Evolutionary conservation across 2,888 invertebrate species (phyloP).

Genomic region (Drosophila merina): DNA sequence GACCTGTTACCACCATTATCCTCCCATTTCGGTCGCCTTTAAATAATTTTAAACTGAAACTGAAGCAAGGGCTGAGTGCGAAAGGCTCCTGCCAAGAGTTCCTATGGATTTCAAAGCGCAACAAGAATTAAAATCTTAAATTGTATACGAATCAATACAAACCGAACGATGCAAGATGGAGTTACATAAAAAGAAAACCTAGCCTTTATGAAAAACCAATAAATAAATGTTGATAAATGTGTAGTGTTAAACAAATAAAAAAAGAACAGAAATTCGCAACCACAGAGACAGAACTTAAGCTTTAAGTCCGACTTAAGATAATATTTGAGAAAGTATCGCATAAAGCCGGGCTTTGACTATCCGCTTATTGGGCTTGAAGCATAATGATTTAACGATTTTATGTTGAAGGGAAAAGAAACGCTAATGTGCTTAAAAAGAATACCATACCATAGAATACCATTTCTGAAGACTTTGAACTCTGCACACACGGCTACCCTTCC

Average conservation of each 20-base stretch:
- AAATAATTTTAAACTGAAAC: constrained; percentile 14
- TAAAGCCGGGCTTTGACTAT: not conserved
- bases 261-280: constrained; percentile 22
- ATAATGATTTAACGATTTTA: constrained; percentile 32
- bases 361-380: constrained; percentile 35
- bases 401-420: not conserved
- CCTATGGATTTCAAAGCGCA: constrained; percentile 58
- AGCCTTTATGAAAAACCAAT: constrained; percentile 51
- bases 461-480: constrained; percentile 8
- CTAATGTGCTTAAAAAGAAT: not conserved
- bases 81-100: constrained; percentile 57
- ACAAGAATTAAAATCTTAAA: constrained; percentile 30
- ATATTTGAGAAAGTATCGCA: not conserved
- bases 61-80: constrained; percentile 21
- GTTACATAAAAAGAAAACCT: constrained; percentile 32
- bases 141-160: constrained; percentile 60
- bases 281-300: constrained; percentile 52
- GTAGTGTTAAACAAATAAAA: constrained; percentile 69
- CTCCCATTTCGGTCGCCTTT: constrained; percentile 7
- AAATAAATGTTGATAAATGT: constrained; percentile 77
- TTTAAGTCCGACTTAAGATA: constrained; percentile 1
- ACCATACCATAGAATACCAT: not conserved
- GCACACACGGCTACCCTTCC: constrained; percentile 15
- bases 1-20: not conserved
- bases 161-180: constrained; percentile 4